Percentiles rank a stretch among this genome's conserved stretches.
Evolutionary conservation across 2,113 vertebrate genomes (phyloP).

Genomic region (Oceanites oceanicus): DNA sequence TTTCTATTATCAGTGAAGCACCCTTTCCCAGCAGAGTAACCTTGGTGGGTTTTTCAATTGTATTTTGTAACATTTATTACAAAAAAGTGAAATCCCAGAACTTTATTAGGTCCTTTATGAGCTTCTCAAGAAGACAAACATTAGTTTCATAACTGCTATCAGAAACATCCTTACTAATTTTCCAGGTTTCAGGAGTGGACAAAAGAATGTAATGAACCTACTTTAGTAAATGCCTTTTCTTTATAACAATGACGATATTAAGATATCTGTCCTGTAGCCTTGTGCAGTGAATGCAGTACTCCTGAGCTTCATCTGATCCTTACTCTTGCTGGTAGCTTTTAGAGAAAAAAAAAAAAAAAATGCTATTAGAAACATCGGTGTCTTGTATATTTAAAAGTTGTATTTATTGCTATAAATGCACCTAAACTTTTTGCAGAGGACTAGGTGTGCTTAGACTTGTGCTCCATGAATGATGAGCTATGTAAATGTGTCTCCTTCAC

Average conservation of each 20-base stretch:
- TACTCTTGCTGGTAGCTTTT: background rate
- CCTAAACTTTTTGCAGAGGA: background rate
- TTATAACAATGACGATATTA: background rate
- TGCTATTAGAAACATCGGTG: background rate
- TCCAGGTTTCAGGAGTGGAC: background rate
- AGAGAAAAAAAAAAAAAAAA: background rate
- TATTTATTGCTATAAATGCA: background rate
- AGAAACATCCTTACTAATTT: constrained; percentile 32
- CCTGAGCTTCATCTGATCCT: background rate
- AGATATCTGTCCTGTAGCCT: background rate
- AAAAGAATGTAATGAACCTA: background rate
- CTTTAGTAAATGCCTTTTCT: background rate
- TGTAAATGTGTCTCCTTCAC: background rate
- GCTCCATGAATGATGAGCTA: background rate
- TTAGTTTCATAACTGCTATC: background rate
- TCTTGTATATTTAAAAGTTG: background rate
- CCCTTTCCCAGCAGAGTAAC: background rate
- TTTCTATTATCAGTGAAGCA: background rate
- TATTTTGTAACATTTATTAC: constrained; percentile 18
- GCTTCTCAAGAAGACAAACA: background rate
- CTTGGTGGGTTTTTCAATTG: background rate
- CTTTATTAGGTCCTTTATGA: background rate
- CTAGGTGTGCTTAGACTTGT: background rate
- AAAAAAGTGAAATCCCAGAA: background rate
- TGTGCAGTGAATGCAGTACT: background rate